These are phyloP conservation scores for Leucoma salicis DNA, from an alignment of 2,888 invertebrate species.

Conservation along the genomic window DNA sequence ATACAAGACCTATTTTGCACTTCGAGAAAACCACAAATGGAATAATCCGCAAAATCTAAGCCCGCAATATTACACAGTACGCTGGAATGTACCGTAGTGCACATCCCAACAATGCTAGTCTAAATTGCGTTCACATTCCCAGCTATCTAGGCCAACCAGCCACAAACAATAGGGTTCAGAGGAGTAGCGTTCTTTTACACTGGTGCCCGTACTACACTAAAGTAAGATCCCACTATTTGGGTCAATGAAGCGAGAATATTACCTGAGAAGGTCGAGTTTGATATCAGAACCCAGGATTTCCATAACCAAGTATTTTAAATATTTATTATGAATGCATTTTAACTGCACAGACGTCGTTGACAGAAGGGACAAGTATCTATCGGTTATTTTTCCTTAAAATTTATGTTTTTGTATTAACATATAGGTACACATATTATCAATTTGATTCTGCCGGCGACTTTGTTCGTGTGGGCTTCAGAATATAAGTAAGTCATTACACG, in stretches of 20 bases:
- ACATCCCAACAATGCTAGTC: constrained; percentile 66
- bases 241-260: constrained; percentile 67
- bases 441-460: too few species aligned
- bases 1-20: constrained; percentile 13
- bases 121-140: constrained; percentile 77
- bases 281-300: constrained; percentile 11
- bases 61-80: constrained; percentile 34
- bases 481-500: too few species aligned
- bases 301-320: constrained; percentile 8
- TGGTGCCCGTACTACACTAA: constrained; percentile 60
- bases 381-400: too few species aligned
- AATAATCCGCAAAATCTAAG: constrained; percentile 33
- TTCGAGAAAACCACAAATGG: constrained; percentile 29
- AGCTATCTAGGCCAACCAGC: constrained; percentile 62
- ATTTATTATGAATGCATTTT: too few species aligned
- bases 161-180: constrained; percentile 64
- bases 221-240: constrained; percentile 57
- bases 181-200: constrained; percentile 62
- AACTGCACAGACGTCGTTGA: too few species aligned
- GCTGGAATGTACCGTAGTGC: constrained; percentile 38
- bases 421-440: too few species aligned
- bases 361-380: too few species aligned
- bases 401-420: too few species aligned
- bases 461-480: too few species aligned
- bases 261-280: constrained; percentile 43